A percentile compares a stretch with the other conserved stretches of the same genome.
Evolutionary conservation across 2,888 invertebrate genomes (phyloP).

Genomic region (Tachystola acroxantha): DNA sequence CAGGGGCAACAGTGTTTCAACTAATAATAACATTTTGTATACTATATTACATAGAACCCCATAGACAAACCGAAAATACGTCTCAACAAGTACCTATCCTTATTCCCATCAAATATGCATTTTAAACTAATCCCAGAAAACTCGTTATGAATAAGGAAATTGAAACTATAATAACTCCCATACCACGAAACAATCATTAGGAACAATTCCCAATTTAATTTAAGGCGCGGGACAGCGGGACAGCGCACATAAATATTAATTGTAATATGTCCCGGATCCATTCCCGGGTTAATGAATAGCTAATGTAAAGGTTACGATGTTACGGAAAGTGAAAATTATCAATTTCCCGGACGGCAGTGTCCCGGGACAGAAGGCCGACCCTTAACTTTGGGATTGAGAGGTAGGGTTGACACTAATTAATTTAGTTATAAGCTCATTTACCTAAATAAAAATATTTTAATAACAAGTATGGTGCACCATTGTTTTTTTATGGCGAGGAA

Average conservation of each 20-base stretch:
- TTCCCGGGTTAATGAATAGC: slow-evolving; percentile 66
- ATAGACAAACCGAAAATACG: no score
- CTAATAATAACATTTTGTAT: no score
- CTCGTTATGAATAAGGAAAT: slow-evolving; percentile 36
- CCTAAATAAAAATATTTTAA: no score
- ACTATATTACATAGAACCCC: no score
- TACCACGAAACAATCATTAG: slow-evolving; percentile 25
- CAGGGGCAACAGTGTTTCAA: no score
- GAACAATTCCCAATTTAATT: slow-evolving; percentile 59
- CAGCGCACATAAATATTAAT: slow-evolving; percentile 67
- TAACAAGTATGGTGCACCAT: no score
- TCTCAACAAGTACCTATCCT: no score
- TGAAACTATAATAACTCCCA: slow-evolving; percentile 24
- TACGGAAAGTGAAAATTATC: slow-evolving; percentile 62
- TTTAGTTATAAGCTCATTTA: no score
- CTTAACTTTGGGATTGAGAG: slow-evolving; percentile 53
- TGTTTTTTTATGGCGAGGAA: no score
- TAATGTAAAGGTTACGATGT: slow-evolving; percentile 58
- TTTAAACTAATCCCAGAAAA: slow-evolving; percentile 21
- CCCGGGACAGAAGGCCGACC: slow-evolving; percentile 35
- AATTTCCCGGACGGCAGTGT: slow-evolving; percentile 44
- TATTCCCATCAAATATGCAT: not conserved
- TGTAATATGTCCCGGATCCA: slow-evolving; percentile 50
- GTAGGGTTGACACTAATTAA: slow-evolving; percentile 42
- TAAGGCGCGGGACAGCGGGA: slow-evolving; percentile 51